A percentile compares a stretch with the other conserved stretches of the same genome.
Evolutionary conservation across 2,797 vertebrate species (phyloP).

Genomic region (Nyctibius grandis): DNA sequence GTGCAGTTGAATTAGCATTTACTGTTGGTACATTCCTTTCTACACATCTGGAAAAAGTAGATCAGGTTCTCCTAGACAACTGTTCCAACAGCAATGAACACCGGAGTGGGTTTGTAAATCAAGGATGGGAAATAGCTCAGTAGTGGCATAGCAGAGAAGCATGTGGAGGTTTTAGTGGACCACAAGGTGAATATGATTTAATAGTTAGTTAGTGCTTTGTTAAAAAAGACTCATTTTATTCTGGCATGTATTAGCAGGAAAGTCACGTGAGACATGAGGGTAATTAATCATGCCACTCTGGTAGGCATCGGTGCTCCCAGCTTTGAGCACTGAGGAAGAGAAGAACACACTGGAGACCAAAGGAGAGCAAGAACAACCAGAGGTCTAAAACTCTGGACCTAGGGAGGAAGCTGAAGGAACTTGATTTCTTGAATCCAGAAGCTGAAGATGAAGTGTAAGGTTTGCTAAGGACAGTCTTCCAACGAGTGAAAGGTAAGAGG

Average conservation of each 20-base stretch:
- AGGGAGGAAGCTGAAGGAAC: not conserved
- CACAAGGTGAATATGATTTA: not conserved
- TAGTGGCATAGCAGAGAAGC: not conserved
- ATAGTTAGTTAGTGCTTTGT: not conserved
- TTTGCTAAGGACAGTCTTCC: not conserved
- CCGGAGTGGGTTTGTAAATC: not conserved
- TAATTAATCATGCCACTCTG: not conserved
- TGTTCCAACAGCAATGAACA: not conserved
- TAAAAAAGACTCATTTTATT: not conserved
- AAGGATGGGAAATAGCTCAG: not conserved
- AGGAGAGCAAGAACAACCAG: not conserved
- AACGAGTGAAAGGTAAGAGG: not conserved
- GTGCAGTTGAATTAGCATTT: not conserved
- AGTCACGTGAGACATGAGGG: not conserved
- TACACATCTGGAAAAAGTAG: not conserved
- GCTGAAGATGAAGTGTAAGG: not conserved
- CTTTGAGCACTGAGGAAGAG: not conserved
- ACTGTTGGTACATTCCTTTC: not conserved
- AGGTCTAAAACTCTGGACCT: not conserved
- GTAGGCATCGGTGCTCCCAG: not conserved
- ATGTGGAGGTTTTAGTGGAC: not conserved
- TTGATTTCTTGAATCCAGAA: not conserved
- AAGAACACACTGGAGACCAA: not conserved
- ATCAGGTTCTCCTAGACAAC: not conserved
- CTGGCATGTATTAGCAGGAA: not conserved